Base-by-base conservation (phyloP, 2,113 vertebrate species). In the Larimichthys crocea region DNA sequence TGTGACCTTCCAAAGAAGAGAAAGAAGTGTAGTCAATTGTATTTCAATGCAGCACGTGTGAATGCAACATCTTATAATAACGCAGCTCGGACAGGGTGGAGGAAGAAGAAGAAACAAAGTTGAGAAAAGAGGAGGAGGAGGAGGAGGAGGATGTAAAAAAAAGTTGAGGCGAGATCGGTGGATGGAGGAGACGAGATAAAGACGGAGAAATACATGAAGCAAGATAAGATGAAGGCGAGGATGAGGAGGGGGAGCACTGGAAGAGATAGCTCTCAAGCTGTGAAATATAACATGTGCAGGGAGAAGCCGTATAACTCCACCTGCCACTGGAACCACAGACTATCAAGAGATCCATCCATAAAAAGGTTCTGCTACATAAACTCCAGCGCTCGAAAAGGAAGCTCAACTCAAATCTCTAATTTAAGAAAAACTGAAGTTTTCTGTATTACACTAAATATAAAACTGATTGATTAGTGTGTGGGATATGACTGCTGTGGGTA, bases 291-390 rank as follows among this genome's bases (percentile, higher is more conserved):
- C 74, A 56, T 17, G 24, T 40, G 62, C 3, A 9, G 55, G 52
- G 15, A 50, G 57, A 62, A 50, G 42, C 8, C 15, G 20, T 75
- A 46, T 57, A 76, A 31, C 59, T 79, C 12, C 1, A 17, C 20
- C 44, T 63, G 53, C 53, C 80, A 22, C 20, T 2, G 52, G 10
- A 55, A 26, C 26, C 55, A 62, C 53, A 73, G 65, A 60, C 52
- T 49, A 57, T 79, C 56, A 62, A 55, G 40, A 55, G 35, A 77
- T 63, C 8, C 52, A 35, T 67, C 48, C 2, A 65, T 70, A 50
- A 74, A 74, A 52, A 40, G 35, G 74, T 85, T 82, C 75, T 48
- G 70, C 70, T 50, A 44, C 82, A 82, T 85, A 75, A 82, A 79
- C 55, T 72, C 16, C 10, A 6, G 22, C 10, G 2, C 40, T 68